phyloP scores from a whole-genome alignment of 2,113 vertebrate species.

The Miniopterus natalensis region DNA sequence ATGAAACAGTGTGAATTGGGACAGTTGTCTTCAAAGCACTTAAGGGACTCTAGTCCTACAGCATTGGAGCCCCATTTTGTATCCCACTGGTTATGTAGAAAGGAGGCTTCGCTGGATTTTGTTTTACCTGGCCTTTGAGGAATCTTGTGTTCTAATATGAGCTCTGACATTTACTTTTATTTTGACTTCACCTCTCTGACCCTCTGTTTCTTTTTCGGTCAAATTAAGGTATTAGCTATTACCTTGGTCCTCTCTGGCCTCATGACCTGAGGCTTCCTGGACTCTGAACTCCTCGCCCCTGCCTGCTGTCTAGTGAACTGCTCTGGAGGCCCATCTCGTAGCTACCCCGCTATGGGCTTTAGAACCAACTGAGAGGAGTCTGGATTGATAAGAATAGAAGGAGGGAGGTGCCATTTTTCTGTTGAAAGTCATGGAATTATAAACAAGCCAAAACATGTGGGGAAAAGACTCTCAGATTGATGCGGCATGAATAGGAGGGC shows the following conservation, averaged over 20 bases:
- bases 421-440: not conserved
- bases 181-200: slow-evolving; percentile 27
- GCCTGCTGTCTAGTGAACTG: not conserved
- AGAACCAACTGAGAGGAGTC: not conserved
- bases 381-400: not conserved
- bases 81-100: not conserved
- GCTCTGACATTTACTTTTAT: slow-evolving; percentile 40
- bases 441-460: not conserved
- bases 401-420: not conserved
- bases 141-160: not conserved
- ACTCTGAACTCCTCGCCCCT: not conserved
- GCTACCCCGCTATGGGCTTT: not conserved
- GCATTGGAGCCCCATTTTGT: not conserved
- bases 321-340: not conserved
- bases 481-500: not conserved
- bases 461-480: not conserved
- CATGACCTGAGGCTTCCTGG: not conserved
- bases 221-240: not conserved
- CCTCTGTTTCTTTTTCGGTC: slow-evolving; percentile 29
- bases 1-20: not conserved
- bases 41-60: not conserved
- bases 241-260: not conserved
- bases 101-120: not conserved
- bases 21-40: not conserved
- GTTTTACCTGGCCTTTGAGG: slow-evolving; percentile 24